Evolutionary conservation across 2,888 invertebrate genomes (phyloP).

Genomic region (Phyllotreta striolata): DNA sequence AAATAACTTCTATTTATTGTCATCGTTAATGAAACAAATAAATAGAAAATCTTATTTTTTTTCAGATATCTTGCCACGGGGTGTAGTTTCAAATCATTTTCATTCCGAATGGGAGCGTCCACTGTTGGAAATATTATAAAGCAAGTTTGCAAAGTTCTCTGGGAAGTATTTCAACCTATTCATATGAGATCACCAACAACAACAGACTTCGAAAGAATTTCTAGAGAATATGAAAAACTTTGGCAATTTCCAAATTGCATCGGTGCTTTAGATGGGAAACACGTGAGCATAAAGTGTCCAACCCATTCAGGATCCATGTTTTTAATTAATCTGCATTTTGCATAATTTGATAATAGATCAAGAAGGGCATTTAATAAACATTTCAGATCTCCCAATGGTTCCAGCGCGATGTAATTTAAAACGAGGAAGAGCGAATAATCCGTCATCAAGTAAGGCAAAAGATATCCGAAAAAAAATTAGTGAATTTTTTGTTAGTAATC

Average conservation of each 20-base stretch:
- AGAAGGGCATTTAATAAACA: constrained; percentile 24
- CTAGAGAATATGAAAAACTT: constrained; percentile 30
- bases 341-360: constrained; percentile 30
- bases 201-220: constrained; percentile 24
- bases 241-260: constrained; percentile 23
- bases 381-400: constrained; percentile 21
- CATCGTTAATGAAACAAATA: not conserved
- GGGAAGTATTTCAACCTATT: no score
- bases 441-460: no score
- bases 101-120: constrained; percentile 21
- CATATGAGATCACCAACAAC: constrained; percentile 8
- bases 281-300: constrained; percentile 4
- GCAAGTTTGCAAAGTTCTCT: no score
- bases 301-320: constrained; percentile 6
- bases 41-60: not conserved
- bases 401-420: constrained; percentile 23
- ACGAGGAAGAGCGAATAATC: constrained; percentile 22
- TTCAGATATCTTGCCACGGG: constrained; percentile 31
- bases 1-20: no score
- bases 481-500: no score
- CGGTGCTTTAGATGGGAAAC: not conserved
- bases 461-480: no score
- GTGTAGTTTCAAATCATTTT: constrained; percentile 27
- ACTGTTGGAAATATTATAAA: constrained; percentile 19
- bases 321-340: constrained; percentile 31